Percentiles rank a stretch among this genome's conserved stretches.
phyloP scores from a whole-genome alignment of 1,140 invertebrate species.

The Nephila pilipes region DNA sequence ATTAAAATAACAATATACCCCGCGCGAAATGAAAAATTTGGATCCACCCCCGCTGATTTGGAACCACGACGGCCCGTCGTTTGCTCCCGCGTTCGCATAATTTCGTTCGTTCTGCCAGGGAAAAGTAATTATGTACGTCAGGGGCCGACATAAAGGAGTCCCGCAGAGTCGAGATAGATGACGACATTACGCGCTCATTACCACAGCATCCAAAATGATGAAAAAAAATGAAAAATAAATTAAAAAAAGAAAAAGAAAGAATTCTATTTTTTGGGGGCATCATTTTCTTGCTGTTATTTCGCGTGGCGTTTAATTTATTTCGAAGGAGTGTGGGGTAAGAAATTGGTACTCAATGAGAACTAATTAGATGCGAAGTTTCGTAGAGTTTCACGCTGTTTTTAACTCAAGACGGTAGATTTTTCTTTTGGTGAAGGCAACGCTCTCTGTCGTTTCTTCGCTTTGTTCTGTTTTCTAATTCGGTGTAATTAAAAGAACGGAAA shows the following conservation, averaged over 20 bases:
- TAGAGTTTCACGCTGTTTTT: conserved; percentile 69
- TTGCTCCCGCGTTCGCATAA: conserved; percentile 55
- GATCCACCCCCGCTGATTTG: conserved; percentile 62
- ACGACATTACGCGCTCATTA: conserved; percentile 74
- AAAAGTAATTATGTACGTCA: conserved; percentile 75
- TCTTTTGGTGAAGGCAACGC: neutral
- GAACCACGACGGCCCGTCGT: conserved; percentile 64
- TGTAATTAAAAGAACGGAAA: conserved; percentile 50
- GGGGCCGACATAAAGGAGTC: conserved; percentile 58
- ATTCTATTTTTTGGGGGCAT: neutral
- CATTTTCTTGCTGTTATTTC: conserved; percentile 24
- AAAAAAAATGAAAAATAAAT: conserved; percentile 28
- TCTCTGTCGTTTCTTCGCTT: neutral
- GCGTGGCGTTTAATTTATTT: conserved; percentile 59
- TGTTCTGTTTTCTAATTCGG: conserved; percentile 6
- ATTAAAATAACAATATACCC: conserved; percentile 74
- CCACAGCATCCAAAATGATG: conserved; percentile 42
- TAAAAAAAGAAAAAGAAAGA: neutral
- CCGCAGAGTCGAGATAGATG: conserved; percentile 63
- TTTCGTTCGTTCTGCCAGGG: conserved; percentile 44
- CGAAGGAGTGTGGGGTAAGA: conserved; percentile 51
- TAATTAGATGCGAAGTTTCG: conserved; percentile 73
- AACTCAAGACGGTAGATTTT: conserved; percentile 38
- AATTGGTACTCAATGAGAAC: conserved; percentile 69
- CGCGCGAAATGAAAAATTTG: conserved; percentile 72